Evolutionary conservation across 2,888 invertebrate genomes (phyloP).

Genomic region (Listrodromus nycthemerus): DNA sequence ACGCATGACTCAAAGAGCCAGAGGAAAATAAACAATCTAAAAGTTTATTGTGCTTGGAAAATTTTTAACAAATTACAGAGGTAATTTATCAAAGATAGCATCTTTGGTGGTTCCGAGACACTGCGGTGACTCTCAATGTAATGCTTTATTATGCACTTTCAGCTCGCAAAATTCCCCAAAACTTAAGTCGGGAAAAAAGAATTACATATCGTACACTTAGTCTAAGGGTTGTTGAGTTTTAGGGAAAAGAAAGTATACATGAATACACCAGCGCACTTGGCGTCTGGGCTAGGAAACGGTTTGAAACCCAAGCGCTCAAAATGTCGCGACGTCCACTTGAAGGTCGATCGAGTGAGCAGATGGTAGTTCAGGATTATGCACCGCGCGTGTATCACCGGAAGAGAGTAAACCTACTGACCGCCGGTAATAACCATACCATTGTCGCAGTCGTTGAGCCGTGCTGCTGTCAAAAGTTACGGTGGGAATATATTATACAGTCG

Average conservation of each 20-base stretch:
- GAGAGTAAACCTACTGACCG: conserved; percentile 21
- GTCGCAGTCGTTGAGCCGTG: conserved; percentile 21
- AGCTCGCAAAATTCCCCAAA: no score
- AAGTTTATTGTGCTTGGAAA: no score
- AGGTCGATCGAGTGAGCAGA: conserved; percentile 17
- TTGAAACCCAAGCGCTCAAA: conserved; percentile 4
- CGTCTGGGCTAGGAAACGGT: not conserved
- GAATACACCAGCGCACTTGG: not conserved
- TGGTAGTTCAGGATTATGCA: conserved; percentile 16
- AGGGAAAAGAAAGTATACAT: conserved; percentile 22
- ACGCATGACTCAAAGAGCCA: no score
- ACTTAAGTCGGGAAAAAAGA: no score
- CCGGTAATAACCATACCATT: conserved; percentile 34
- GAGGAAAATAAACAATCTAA: not conserved
- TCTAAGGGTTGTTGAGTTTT: conserved; percentile 27
- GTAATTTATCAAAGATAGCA: no score
- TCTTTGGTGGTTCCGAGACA: no score
- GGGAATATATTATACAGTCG: not conserved
- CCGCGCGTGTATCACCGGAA: not conserved
- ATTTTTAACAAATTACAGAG: no score
- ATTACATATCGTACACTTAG: not conserved
- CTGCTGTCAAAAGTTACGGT: conserved; percentile 41
- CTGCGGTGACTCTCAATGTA: no score
- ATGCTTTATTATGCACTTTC: no score
- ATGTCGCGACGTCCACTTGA: conserved; percentile 6